These are phyloP conservation scores for Plectropomus leopardus DNA, from an alignment of 2,113 vertebrate genomes.

Conservation along the genomic window DNA sequence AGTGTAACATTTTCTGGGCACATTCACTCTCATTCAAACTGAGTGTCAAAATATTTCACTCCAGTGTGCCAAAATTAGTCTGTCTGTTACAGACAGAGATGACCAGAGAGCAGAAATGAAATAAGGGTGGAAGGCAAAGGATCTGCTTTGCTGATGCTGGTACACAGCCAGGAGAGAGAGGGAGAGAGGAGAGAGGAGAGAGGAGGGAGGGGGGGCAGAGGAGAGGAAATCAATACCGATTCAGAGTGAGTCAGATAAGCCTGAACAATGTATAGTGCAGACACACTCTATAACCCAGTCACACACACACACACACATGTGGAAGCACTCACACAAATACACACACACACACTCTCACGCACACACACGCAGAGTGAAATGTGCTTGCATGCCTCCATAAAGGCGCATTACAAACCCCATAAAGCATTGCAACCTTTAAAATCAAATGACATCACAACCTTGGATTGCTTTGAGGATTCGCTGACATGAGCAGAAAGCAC, in stretches of 20 bases:
- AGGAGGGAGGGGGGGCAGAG: constrained; percentile 65
- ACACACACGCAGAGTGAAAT: constrained; percentile 47
- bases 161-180: constrained; percentile 67
- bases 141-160: constrained; percentile 69
- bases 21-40: constrained; percentile 22
- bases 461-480: constrained; percentile 81
- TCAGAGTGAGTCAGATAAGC: constrained; percentile 88
- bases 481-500: constrained; percentile 81
- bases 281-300: constrained; percentile 87
- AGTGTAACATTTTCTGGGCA: constrained; percentile 1
- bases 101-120: constrained; percentile 64
- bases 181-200: constrained; percentile 4
- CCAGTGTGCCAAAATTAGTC: constrained; percentile 41
- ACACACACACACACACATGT: constrained; percentile 74
- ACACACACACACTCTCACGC: constrained; percentile 31
- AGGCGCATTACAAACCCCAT: constrained; percentile 79
- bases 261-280: constrained; percentile 87
- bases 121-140: constrained; percentile 52
- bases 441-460: constrained; percentile 85
- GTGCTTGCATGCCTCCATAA: constrained; percentile 71
- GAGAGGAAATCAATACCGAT: constrained; percentile 87
- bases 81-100: constrained; percentile 52
- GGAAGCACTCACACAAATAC: neutral
- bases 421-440: constrained; percentile 82
- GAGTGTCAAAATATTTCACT: constrained; percentile 53